Percentiles rank a stretch among this genome's conserved stretches.
Conservation (phyloP, 2,797 vertebrate species). For the Selene dorsalis region DNA sequence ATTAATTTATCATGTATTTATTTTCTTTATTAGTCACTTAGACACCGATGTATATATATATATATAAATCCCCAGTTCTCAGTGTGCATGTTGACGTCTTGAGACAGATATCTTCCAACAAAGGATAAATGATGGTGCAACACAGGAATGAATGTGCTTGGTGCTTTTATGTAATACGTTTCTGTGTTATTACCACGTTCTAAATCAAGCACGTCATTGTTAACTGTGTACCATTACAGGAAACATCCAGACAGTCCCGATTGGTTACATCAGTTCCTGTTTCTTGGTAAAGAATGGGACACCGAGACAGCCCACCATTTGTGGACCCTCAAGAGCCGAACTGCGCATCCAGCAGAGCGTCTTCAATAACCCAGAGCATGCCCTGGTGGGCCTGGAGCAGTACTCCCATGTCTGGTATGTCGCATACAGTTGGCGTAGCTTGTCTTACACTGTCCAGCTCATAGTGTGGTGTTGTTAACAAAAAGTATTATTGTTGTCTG, state of each 20-base stretch:
- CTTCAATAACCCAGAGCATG: conserved; percentile 91
- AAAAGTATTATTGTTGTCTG: neutral
- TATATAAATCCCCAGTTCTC: neutral
- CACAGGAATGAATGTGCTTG: neutral
- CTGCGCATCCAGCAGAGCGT: conserved; percentile 85
- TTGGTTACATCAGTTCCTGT: conserved; percentile 90
- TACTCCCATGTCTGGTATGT: conserved; percentile 93
- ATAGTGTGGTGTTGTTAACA: neutral
- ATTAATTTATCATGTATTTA: neutral
- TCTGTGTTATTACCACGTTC: neutral
- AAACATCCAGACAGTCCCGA: conserved; percentile 86
- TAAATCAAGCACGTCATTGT: neutral
- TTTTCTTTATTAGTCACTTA: neutral
- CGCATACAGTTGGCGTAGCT: neutral
- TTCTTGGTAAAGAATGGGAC: conserved; percentile 90
- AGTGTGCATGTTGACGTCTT: too few species aligned
- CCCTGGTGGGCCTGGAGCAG: conserved; percentile 88
- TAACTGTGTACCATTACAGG: conserved; percentile 76
- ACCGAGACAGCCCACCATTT: conserved; percentile 90
- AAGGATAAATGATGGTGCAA: neutral
- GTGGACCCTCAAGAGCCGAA: conserved; percentile 86
- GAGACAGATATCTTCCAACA: too few species aligned
- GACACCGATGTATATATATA: neutral
- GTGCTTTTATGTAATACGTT: neutral
- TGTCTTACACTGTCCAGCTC: neutral